Base-by-base conservation (phyloP, 2,797 vertebrate genomes). In the Sitta carolinensis region DNA sequence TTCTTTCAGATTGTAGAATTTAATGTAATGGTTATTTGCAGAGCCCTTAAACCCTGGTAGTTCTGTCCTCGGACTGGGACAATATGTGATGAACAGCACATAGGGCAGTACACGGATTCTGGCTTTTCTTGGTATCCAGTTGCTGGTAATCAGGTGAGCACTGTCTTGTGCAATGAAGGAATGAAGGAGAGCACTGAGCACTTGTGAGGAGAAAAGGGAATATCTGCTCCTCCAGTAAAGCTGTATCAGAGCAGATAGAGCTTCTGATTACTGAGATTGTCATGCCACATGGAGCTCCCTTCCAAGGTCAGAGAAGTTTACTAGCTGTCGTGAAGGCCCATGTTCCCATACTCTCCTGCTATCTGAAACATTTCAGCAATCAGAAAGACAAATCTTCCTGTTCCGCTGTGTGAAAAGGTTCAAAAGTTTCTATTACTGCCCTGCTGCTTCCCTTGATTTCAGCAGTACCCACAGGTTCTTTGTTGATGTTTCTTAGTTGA, bases 311-410 rank as follows among this genome's bases (percentile, higher is more conserved):
- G 20, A 79, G 26, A 87, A 42, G 15, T 83, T 90, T 93, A 75
- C 70, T 74, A 61, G 83, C 81, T 87, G 54, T 40, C 81, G 72
- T 77, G 64, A 87, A 85, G 45, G 72, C 43, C 63, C 40, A 63
- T 82, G 67, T 87, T 86, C 61, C 87, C 80, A 40, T 81, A 67
- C 72, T 81, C 59, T 82, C 26, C 76, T 81, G 75, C 62, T 84
- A 76, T 57, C 58, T 91, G 89, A 93, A 94, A 93, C 77, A 45
- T 72, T 64, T 84, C 67, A 82, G 77, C 93, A 91, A 89, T 89
- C 75, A 95, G 45, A 62, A 84, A 94, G 85, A 82, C 52, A 88
- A 95, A 79, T 91, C 90, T 70, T 73, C 83, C 91, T 67, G 64
- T 73, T 85, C 45, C 26, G 73, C 67, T 58, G 22, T 42, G 70